Evolutionary conservation across 2,113 vertebrate species (phyloP).

Genomic region (Theristicus caerulescens): DNA sequence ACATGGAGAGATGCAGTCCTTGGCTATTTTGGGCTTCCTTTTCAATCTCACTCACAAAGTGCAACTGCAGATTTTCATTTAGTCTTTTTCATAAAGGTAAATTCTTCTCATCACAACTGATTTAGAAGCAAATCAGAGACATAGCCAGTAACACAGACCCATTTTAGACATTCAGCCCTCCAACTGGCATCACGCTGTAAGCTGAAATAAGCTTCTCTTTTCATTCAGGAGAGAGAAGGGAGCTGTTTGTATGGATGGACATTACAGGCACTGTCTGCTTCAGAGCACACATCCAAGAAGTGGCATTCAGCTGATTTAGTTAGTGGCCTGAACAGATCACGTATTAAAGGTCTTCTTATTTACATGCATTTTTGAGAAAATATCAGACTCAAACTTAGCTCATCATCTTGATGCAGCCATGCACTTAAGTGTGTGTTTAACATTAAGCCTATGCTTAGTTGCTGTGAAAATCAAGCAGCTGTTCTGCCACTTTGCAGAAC

Average conservation of each 20-base stretch:
- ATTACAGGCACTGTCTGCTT: background rate
- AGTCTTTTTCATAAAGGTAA: constrained; percentile 13
- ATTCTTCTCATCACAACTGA: background rate
- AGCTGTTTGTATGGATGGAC: constrained; percentile 22
- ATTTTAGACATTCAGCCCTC: background rate
- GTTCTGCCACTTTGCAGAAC: background rate
- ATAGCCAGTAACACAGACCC: background rate
- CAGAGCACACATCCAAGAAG: background rate
- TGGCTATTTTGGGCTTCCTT: background rate
- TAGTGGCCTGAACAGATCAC: background rate
- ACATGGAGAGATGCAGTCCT: background rate
- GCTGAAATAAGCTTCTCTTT: constrained; percentile 32
- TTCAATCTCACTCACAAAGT: background rate
- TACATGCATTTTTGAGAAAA: background rate
- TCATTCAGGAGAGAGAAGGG: constrained; percentile 34
- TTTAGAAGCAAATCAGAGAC: constrained; percentile 5
- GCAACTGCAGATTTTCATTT: background rate
- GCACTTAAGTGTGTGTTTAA: background rate
- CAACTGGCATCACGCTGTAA: background rate
- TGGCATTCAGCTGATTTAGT: background rate
- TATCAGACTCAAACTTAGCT: background rate
- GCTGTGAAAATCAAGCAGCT: constrained; percentile 42
- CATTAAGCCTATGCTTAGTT: background rate
- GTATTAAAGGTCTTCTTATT: background rate
- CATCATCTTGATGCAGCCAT: background rate